A percentile compares a stretch with the other conserved stretches of the same genome.
Evolutionary conservation across 1,140 invertebrate species (phyloP).

Genomic region (Wiebesia pumilae): DNA sequence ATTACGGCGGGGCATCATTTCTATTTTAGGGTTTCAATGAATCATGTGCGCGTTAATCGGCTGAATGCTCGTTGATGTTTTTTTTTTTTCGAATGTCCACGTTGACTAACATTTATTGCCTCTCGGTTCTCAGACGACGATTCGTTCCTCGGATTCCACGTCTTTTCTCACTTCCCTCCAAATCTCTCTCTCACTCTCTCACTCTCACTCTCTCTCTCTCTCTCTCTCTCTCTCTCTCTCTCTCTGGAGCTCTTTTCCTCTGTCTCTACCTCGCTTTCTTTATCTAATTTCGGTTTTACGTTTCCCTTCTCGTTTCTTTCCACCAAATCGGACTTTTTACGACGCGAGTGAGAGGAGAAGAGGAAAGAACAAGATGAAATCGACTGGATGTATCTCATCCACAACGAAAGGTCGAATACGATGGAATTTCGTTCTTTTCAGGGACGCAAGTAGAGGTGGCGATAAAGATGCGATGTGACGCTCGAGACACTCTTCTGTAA

Average conservation of each 20-base stretch:
- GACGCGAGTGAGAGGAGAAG: slow-evolving; percentile 2
- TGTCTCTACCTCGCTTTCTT: not conserved
- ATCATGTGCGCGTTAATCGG: slow-evolving; percentile 59
- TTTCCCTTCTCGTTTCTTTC: slow-evolving; percentile 23
- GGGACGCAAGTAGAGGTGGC: slow-evolving; percentile 24
- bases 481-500: slow-evolving; percentile 34
- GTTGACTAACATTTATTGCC: slow-evolving; percentile 65
- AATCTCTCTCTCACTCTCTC: not conserved
- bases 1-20: slow-evolving; percentile 64
- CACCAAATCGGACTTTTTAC: slow-evolving; percentile 45
- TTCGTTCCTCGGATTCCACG: slow-evolving; percentile 54
- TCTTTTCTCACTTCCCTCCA: slow-evolving; percentile 49
- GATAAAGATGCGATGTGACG: slow-evolving; percentile 45
- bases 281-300: slow-evolving; percentile 51
- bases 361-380: slow-evolving; percentile 18
- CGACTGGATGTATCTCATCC: not conserved
- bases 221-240: not conserved
- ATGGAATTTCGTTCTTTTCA: slow-evolving; percentile 48
- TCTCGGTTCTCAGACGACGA: slow-evolving; percentile 26
- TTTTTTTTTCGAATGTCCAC: slow-evolving; percentile 56
- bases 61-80: slow-evolving; percentile 20
- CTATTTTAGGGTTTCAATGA: slow-evolving; percentile 71
- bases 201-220: too few species aligned
- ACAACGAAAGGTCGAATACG: slow-evolving; percentile 36
- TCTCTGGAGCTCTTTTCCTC: not conserved